phyloP scores from a whole-genome alignment of 2,797 vertebrate genomes.

The Enteromius unitaeniatus region DNA sequence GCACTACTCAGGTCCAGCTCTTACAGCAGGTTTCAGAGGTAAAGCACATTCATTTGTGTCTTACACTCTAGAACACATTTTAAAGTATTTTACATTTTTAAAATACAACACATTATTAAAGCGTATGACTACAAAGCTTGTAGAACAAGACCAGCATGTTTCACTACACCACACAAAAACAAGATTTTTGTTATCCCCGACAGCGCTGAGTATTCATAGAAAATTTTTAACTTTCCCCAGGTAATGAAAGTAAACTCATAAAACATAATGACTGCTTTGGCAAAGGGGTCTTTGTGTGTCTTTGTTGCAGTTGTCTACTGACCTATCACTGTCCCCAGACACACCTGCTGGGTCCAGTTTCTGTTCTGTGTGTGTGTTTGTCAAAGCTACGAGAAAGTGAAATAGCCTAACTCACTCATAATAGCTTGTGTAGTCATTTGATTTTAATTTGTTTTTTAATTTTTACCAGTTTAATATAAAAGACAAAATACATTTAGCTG shows the following conservation, averaged over 20 bases:
- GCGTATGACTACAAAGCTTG: conserved; percentile 2
- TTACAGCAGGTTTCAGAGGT: neutral
- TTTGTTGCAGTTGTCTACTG: conserved; percentile 6
- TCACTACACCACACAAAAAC: neutral
- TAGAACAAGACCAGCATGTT: conserved; percentile 16
- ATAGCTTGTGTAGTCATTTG: neutral
- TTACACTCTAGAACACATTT: neutral
- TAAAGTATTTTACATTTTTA: too few relatives aligned
- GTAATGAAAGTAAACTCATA: conserved; percentile 30
- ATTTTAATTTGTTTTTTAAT: neutral
- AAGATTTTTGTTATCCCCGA: neutral
- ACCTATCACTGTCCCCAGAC: neutral
- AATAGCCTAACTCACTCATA: neutral
- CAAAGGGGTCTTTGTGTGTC: conserved; percentile 31
- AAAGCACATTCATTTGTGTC: neutral
- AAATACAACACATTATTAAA: conserved; percentile 7
- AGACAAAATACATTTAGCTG: neutral
- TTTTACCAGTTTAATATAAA: neutral
- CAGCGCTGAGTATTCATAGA: conserved; percentile 8
- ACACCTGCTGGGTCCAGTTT: conserved; percentile 21
- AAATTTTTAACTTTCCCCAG: conserved; percentile 23
- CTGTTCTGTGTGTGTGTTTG: conserved; percentile 37
- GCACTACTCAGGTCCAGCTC: neutral
- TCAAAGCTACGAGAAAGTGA: neutral
- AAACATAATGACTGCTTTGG: neutral